Evolutionary conservation across 37 sponge, comb jelly and placozoan species (phyloP).

Genomic region (Cladorhizidae sp.): DNA sequence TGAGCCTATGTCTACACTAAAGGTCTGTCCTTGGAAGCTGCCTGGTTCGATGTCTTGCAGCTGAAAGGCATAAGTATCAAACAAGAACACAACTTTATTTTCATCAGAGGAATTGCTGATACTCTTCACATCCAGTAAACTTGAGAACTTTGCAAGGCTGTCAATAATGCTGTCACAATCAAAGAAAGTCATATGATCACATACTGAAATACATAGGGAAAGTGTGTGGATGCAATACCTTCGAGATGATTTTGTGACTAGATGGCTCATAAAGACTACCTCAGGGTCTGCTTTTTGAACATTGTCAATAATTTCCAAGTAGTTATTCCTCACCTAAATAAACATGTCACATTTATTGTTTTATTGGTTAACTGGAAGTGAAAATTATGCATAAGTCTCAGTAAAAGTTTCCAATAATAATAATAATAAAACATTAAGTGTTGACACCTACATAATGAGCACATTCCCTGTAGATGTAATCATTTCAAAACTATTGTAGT

Average conservation of each 20-base stretch:
- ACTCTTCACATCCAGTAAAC: not conserved
- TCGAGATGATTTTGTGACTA: not conserved
- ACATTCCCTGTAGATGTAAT: too few relatives aligned
- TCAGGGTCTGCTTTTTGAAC: conserved; percentile 25
- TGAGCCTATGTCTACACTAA: conserved; percentile 41
- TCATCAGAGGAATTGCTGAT: not conserved
- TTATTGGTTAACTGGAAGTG: too few relatives aligned
- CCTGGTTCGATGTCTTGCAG: conserved; percentile 26
- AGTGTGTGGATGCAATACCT: too few relatives aligned
- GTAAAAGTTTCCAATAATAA: too few relatives aligned
- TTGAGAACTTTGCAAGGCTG: conserved; percentile 9
- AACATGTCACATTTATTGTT: too few relatives aligned
- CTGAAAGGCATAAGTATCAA: conserved; percentile 35
- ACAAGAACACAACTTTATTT: not conserved
- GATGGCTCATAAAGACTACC: conserved; percentile 10
- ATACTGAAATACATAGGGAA: too few relatives aligned
- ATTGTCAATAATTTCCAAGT: conserved; percentile 28
- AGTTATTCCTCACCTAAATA: conserved; percentile 33
- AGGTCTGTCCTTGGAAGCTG: conserved; percentile 11
- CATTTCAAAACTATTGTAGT: too few relatives aligned
- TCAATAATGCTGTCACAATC: conserved; percentile 17
- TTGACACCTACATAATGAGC: too few relatives aligned
- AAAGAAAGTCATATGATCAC: not conserved
- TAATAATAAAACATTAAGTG: too few relatives aligned
- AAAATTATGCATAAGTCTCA: too few relatives aligned